Base-by-base conservation (phyloP, 2,888 invertebrate species). In the Eupithecia tripunctaria region DNA sequence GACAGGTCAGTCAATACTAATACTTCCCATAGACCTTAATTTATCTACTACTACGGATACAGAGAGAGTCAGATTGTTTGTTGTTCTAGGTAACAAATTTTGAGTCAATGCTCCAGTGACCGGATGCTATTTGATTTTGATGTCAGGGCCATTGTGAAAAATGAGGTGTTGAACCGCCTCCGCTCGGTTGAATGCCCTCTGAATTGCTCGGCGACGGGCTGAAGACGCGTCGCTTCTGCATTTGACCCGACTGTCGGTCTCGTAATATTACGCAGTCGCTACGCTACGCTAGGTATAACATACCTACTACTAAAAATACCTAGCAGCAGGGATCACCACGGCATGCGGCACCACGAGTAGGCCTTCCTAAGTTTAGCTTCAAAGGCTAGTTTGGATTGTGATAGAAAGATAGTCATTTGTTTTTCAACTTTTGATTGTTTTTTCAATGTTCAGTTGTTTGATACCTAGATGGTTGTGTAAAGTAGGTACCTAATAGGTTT, bases 1-100 rank as follows among this genome's bases (percentile, higher is more conserved):
- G 98, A 98, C 97, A 98, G 98, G 98, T 98, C 92, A 95, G 95
- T 89, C 78, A 68, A 76, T 75, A 38, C 4, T 15, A 36, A 15
- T 56, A 56, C 56, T 3, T 25, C 21, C 56, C 56, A 25, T 51
- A 21, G 21, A 51, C 51, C 21, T 21, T 51, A 51, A 25, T 56
- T 6, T 51, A 21, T 10, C 1, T 36, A 10, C 0, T 47, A 21
- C 0, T 47, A 47, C 18, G 43, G n/a, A 43, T 25, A 56, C 25
- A 14, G 8, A 18, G 32, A 51, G 36, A 36, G 36, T 0, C 7
- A 36, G 47, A 18, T 51, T 78, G 80, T 78, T 81, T 83, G 79
- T 85, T 86, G 85, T 83, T 80, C 82, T 85, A 86, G 85, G 56
- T 25, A 25, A 56, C 87, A 85, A 87, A 87, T 86, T 86, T 84